Evolutionary conservation across 2,113 vertebrate species (phyloP), one percentile per base, ranked within the genome.

Genomic region (Argyrosomus japonicus): DNA sequence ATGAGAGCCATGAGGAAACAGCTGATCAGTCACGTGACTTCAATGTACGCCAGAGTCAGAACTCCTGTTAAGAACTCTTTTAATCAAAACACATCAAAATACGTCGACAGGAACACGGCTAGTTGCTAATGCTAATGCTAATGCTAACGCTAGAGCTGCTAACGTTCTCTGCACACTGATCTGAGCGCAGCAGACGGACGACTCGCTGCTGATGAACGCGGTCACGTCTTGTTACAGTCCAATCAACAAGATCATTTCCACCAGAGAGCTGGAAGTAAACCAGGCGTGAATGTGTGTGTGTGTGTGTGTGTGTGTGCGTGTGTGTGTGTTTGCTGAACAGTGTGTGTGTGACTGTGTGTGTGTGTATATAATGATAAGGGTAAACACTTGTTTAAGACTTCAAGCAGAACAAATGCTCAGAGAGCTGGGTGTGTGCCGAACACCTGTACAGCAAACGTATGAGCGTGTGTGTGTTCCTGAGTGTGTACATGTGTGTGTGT

Each of bases 401-500:
- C 51, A 79, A 56, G 62, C 64, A 61, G 67, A 79, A 67, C 47
- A 84, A 73, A 89, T n/a, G 10, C 18, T 53, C 18, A 53, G 32
- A 19, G 18, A 23, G 40, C 32, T 50, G 67, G 23, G 47, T 63
- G 48, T 4, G 19, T 72, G 72, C n/a, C 68, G 32, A 85, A 86
- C 88, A 91, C 91, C 91, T 93, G 83, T 19, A 61, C 47, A 71
- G 54, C 70, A 79, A 36, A 71, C 65, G 48, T 4, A 14, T 68
- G 15, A 13, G 45, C 53, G 53, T 68, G 47, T 12, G 61, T 58
- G 53, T 23, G 60, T n/a, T n/a, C n/a, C n/a, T n/a, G n/a, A n/a
- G n/a, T n/a, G n/a, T n/a, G n/a, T n/a, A n/a, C n/a, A n/a, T 56
- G 58, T 54, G 68, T 56, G 65, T 80, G 27, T 62, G 45, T 68